Evolutionary conservation across 2,113 vertebrate genomes (phyloP).

Genomic region (Petrocephalus zakoni): DNA sequence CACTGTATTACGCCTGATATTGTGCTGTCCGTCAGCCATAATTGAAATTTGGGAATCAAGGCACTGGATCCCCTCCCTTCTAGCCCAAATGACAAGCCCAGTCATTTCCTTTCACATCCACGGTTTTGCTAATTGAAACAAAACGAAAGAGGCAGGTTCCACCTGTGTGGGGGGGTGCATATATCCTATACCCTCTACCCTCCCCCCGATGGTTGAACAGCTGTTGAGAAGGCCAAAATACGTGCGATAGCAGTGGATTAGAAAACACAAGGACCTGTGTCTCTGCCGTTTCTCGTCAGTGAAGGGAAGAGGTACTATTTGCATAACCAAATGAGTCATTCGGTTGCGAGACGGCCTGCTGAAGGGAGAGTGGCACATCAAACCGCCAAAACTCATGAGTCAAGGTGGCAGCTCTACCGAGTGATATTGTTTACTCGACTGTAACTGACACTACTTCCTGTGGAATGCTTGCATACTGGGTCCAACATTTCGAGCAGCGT

Average conservation of each 20-base stretch:
- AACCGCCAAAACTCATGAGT: neutral
- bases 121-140: neutral
- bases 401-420: neutral
- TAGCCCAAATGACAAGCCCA: neutral
- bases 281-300: neutral
- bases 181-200: neutral
- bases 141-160: neutral
- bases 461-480: neutral
- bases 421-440: constrained; percentile 7
- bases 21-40: neutral
- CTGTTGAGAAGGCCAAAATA: too few relatives aligned
- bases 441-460: neutral
- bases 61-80: neutral
- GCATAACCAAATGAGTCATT: neutral
- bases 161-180: too few relatives aligned
- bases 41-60: neutral
- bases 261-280: neutral
- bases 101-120: neutral
- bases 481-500: neutral
- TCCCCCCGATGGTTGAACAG: neutral
- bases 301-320: neutral
- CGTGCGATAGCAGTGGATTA: neutral
- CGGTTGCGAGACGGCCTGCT: neutral
- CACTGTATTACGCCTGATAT: neutral
- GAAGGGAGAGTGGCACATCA: neutral